Evolutionary conservation across 2,888 invertebrate species (phyloP).

Genomic region (Meghimatium bilineatum): DNA sequence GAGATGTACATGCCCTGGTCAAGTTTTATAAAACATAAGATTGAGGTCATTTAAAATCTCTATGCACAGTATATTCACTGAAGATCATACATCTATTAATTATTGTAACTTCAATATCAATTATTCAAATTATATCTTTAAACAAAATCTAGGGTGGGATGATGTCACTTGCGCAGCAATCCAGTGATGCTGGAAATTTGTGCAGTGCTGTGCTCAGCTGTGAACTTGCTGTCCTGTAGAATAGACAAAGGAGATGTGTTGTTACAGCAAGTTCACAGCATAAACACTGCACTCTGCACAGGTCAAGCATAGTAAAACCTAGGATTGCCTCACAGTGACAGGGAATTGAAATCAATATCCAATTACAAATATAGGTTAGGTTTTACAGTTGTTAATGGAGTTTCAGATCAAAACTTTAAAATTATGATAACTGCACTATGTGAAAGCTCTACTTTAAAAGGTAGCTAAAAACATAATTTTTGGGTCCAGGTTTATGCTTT

Average conservation of each 20-base stretch:
- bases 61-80: background rate
- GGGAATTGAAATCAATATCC: background rate
- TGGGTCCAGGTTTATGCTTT: too few relatives aligned
- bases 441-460: too few relatives aligned
- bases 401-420: too few relatives aligned
- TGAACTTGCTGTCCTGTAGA: slow-evolving; percentile 52
- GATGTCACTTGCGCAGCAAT: slow-evolving; percentile 17
- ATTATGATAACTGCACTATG: too few relatives aligned
- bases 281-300: slow-evolving; percentile 44
- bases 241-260: slow-evolving; percentile 47
- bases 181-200: slow-evolving; percentile 22
- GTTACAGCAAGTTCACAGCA: slow-evolving; percentile 51
- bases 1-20: background rate
- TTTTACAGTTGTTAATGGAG: too few relatives aligned
- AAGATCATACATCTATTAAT: background rate
- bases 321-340: slow-evolving; percentile 8
- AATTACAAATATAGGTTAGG: background rate
- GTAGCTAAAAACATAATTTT: too few relatives aligned
- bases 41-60: background rate
- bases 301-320: slow-evolving; percentile 36
- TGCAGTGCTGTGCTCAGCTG: slow-evolving; percentile 49
- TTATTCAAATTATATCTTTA: too few relatives aligned
- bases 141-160: background rate
- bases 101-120: too few relatives aligned
- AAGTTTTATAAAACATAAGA: background rate